phyloP scores from a whole-genome alignment of 2,797 vertebrate species.

The Scolopax bukidnonensis region DNA sequence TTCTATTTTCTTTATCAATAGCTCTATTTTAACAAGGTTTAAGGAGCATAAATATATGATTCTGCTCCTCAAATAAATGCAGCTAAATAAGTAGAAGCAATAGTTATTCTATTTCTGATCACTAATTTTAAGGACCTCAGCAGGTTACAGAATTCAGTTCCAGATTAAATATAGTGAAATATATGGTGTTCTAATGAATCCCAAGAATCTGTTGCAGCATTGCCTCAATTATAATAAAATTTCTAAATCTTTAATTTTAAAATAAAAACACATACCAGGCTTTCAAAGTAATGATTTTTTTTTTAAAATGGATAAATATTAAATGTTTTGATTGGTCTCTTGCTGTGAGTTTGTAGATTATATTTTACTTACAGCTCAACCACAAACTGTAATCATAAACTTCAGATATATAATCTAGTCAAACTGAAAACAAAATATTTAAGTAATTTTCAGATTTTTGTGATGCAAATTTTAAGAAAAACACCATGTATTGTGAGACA shows the following conservation, averaged over 20 bases:
- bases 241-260: background rate
- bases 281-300: fast-evolving
- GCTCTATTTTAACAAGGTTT: background rate
- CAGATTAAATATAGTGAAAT: background rate
- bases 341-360: background rate
- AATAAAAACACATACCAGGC: background rate
- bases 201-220: background rate
- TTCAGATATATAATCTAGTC: background rate
- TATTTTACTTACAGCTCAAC: background rate
- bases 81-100: background rate
- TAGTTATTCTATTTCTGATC: background rate
- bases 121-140: background rate
- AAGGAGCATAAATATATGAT: constrained; percentile 1
- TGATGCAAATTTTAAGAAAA: background rate
- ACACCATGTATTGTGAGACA: background rate
- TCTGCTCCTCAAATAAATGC: background rate
- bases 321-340: background rate
- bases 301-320: background rate
- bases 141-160: background rate
- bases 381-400: background rate
- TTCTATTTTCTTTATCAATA: background rate
- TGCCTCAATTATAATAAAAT: background rate
- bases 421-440: background rate
- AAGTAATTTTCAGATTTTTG: background rate
- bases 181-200: background rate